Evolutionary conservation across 2,797 vertebrate species (phyloP).

Genomic region (Aeoliscus strigatus): DNA sequence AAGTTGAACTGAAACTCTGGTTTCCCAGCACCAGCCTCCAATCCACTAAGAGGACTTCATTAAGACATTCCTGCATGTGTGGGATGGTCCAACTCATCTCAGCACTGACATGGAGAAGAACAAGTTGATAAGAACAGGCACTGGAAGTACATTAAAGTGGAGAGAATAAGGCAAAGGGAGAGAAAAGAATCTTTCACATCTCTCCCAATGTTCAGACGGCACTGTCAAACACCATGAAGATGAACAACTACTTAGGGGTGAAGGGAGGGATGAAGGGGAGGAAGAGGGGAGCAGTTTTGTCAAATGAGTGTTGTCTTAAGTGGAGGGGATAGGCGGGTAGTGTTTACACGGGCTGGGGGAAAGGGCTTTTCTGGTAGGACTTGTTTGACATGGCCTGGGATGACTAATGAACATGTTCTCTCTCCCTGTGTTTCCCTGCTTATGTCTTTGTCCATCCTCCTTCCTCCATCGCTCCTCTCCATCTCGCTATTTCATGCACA

Average conservation of each 20-base stretch:
- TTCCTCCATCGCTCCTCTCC: slow-evolving; percentile 29
- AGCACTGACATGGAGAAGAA: slow-evolving; percentile 43
- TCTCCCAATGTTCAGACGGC: slow-evolving; percentile 34
- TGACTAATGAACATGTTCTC: slow-evolving; percentile 63
- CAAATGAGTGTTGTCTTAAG: slow-evolving; percentile 59
- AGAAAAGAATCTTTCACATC: slow-evolving; percentile 34
- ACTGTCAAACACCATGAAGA: slow-evolving; percentile 67
- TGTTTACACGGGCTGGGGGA: slow-evolving; percentile 65
- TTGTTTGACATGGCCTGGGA: slow-evolving; percentile 67
- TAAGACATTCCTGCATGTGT: slow-evolving; percentile 62
- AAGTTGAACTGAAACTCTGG: not conserved
- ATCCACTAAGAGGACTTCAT: slow-evolving; percentile 44
- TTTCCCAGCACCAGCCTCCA: slow-evolving; percentile 22
- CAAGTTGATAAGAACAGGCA: slow-evolving; percentile 42
- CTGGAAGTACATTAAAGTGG: slow-evolving; percentile 21
- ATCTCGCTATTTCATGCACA: slow-evolving; percentile 32
- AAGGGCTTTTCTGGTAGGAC: slow-evolving; percentile 61
- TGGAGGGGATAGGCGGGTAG: slow-evolving; percentile 48
- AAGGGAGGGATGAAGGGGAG: slow-evolving; percentile 20
- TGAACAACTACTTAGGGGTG: slow-evolving; percentile 49
- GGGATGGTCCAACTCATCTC: slow-evolving; percentile 46
- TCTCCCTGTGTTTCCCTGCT: slow-evolving; percentile 17
- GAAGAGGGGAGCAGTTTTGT: slow-evolving; percentile 35
- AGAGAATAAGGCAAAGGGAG: not conserved
- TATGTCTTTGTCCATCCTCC: slow-evolving; percentile 27